Percentiles rank a stretch among this genome's conserved stretches.
phyloP scores from a whole-genome alignment of 2,888 invertebrate genomes.

The Halictus ligatus region DNA sequence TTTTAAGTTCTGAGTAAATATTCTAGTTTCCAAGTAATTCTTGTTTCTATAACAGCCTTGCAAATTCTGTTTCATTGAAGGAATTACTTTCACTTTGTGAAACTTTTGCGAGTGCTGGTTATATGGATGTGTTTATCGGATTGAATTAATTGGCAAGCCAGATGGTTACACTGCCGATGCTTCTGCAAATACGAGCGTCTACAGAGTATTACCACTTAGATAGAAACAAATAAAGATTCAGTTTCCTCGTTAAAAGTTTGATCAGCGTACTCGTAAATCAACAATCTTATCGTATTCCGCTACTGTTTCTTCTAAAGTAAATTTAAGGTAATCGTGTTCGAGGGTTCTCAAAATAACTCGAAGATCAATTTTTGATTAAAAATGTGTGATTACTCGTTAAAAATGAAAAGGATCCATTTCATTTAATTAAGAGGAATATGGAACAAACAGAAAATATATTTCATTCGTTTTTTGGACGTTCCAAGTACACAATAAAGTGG shows the following conservation, averaged over 20 bases:
- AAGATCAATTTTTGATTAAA: not conserved
- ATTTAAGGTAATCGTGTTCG: not conserved
- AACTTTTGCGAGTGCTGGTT: not conserved
- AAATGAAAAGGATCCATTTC: not conserved
- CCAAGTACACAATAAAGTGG: not conserved
- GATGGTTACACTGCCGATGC: not conserved
- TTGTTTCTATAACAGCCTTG: not conserved
- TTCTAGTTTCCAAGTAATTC: not conserved
- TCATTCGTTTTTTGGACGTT: not conserved
- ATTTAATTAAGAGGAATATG: not conserved
- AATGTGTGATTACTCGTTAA: not conserved
- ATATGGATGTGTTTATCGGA: not conserved
- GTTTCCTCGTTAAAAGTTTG: not conserved
- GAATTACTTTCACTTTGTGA: not conserved
- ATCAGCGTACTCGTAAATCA: not conserved
- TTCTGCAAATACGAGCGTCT: not conserved
- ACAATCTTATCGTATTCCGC: not conserved
- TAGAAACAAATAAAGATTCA: not conserved
- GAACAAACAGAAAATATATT: not conserved
- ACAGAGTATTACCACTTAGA: not conserved
- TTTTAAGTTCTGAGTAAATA: not conserved
- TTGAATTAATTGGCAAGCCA: not conserved
- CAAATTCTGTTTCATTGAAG: not conserved
- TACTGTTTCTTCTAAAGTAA: not conserved
- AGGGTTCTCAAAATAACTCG: not conserved